Base-by-base conservation (phyloP, 2,797 vertebrate genomes). In the Pseudotriccus pelzelni region DNA sequence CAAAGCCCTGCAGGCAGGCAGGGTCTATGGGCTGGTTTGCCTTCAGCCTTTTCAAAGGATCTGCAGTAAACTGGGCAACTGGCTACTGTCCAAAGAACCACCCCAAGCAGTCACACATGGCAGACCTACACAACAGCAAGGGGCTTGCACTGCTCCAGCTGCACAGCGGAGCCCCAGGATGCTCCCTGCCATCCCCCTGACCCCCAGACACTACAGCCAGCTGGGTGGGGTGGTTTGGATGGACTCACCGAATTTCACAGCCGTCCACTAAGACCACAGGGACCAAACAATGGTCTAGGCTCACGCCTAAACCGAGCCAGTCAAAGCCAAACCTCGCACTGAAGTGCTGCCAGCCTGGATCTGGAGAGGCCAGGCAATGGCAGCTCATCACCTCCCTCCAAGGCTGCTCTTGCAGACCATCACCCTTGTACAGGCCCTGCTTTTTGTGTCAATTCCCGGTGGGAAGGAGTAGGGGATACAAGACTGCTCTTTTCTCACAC, bases 111-210 rank as follows among this genome's bases (percentile, higher is more conserved):
- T 34, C 9, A 2, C 56, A 53, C 12, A 14, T 3, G 3, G 37
- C 41, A 85, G 46, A 88, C 53, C 62, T 19, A 37, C 39, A 14
- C 10, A 5, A 18, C 41, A 68, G 15, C 59, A 27, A 73, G 32
- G 43, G 66, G 27, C 43, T 83, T 1, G 0, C 62, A 12, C 76
- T 11, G 36, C 69, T 73, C 39, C 64, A 69, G 80, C 83, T 44
- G 66, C 55, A 14, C 66, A 34, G 30, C 1, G 0, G 30, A 85
- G 24, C n/a, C 49, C 30, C 0, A 0, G 32, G n/a, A 43, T 18
- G 47, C 49, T 56, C 62, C 47, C 9, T 2, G 28, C 19, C 15
- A 6, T 18, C 43, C 44, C 49, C 68, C 17, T 12, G 30, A 36
- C 37, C 53, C 74, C 44, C 62, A 52, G 52, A 37, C 58, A 20